Percentiles rank a stretch among this genome's conserved stretches.
These are phyloP conservation scores for Pectinophora gossypiella DNA, from an alignment of 1,140 invertebrate genomes.

Conservation along the genomic window DNA sequence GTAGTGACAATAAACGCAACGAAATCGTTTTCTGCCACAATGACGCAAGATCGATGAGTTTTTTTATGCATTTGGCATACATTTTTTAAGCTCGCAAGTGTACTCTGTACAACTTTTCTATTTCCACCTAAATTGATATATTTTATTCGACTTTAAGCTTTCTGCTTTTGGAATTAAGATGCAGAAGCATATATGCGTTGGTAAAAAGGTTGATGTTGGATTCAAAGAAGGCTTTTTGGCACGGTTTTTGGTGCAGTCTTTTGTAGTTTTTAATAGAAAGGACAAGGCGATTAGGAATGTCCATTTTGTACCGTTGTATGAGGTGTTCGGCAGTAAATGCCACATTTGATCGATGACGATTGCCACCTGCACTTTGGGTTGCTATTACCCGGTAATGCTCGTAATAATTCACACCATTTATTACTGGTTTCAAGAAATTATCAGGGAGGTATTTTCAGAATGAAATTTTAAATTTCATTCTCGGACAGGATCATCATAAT, in stretches of 20 bases:
- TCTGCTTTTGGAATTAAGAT: neutral
- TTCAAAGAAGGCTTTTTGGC: neutral
- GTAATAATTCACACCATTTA: no score
- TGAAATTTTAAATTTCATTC: no score
- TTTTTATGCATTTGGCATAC: conserved; percentile 31
- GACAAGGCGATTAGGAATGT: conserved; percentile 63
- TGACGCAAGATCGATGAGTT: conserved; percentile 48
- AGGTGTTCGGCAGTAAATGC: conserved; percentile 44
- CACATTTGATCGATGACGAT: conserved; percentile 54
- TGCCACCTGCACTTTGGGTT: conserved; percentile 47
- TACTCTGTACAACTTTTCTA: neutral
- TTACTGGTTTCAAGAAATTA: no score
- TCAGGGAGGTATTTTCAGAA: no score
- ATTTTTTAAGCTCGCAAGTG: conserved; percentile 24
- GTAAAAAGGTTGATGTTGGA: neutral
- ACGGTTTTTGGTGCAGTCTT: conserved; percentile 31
- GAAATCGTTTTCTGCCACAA: conserved; percentile 26
- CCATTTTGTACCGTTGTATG: conserved; percentile 54
- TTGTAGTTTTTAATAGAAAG: conserved; percentile 56
- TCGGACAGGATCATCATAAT: no score
- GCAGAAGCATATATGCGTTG: neutral
- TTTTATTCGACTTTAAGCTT: conserved; percentile 1
- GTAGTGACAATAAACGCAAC: neutral
- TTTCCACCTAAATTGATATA: neutral
- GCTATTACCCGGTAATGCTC: neutral